Base-by-base conservation (phyloP, 2,797 vertebrate genomes). In the Cyclopterus lumpus region DNA sequence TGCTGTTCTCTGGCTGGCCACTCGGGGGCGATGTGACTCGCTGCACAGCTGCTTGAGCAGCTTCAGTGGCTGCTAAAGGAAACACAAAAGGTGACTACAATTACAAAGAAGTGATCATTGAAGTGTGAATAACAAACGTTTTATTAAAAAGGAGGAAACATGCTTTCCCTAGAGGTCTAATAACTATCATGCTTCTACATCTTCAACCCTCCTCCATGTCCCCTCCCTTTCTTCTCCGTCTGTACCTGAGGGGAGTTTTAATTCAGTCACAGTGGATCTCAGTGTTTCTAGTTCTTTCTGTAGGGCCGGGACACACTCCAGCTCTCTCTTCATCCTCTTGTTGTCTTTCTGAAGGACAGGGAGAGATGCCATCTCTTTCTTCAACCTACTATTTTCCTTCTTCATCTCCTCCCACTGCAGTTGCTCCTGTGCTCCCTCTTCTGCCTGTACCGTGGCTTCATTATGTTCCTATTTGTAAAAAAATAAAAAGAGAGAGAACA, bases 381-480 rank as follows among this genome's bases (percentile, higher is more conserved):
- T 95, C 89, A 99, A 93, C 89, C 54, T 93, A 67, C 90, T 87
- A 6, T 97, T 97, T 91, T 98, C 97, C 11, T 90, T 79, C 0
- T 95, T 92, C 89, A 34, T 79, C 84, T 11, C 88, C 86, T 53
- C 88, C 82, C 9, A 75, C 71, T 2, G 86, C 81, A 14, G 84
- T 34, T 71, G 93, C 88, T 94, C 95, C 75, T 84, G 84, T n/a
- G 64, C 91, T 79, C 88, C 92, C 81, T 93, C 91, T 55, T 89
- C 92, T 71, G 95, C 91, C 0, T 78, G 88, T 79, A 71, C 93
- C 80, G 89, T 79, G 46, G 89, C 91, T 12, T 96, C 96, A 70
- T 95, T 94, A 90, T 98, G 95, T 48, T 93, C 88, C 97, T 98
- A 86, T 67, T 72, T 81, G 65, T 38, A 49, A 63, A 53, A 57